These are phyloP conservation scores for Nephrotoma appendiculata DNA, from an alignment of 2,888 invertebrate species.

Conservation along the genomic window DNA sequence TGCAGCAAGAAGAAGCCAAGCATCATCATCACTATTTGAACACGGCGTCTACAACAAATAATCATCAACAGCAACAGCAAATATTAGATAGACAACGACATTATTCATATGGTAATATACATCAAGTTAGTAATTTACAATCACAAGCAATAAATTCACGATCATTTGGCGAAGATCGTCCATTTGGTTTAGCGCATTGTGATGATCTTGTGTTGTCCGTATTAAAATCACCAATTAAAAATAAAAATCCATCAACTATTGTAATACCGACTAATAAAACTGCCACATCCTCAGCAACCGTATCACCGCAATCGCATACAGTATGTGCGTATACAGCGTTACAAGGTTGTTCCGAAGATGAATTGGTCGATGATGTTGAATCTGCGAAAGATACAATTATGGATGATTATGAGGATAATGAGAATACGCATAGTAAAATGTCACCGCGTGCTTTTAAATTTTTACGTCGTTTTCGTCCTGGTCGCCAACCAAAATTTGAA, in stretches of 20 bases:
- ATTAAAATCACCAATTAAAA: conserved; percentile 38
- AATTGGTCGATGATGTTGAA: conserved; percentile 22
- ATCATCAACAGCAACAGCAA: conserved; percentile 12
- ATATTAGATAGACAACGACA: conserved; percentile 13
- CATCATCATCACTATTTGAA: conserved; percentile 5
- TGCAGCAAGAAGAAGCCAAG: conserved; percentile 18
- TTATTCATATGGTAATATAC: conserved; percentile 22
- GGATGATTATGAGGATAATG: conserved; percentile 9
- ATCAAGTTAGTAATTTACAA: conserved; percentile 19
- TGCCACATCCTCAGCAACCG: conserved; percentile 8
- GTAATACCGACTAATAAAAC: background rate
- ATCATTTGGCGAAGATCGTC: conserved; percentile 17
- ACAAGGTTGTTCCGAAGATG: conserved; percentile 18
- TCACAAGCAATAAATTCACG: conserved; percentile 16
- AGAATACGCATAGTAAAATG: conserved; percentile 7
- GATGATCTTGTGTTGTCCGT: conserved; percentile 45
- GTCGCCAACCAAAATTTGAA: conserved; percentile 34
- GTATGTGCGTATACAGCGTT: conserved; percentile 16
- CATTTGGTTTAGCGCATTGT: conserved; percentile 15
- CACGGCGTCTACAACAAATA: conserved; percentile 20
- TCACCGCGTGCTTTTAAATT: conserved; percentile 33
- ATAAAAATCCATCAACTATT: conserved; percentile 11
- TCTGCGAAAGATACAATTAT: conserved; percentile 14
- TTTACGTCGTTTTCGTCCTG: conserved; percentile 34
- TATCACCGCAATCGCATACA: conserved; percentile 13